Base-by-base conservation (phyloP, 2,888 invertebrate genomes). In the Pseudeuparius sepicola region DNA sequence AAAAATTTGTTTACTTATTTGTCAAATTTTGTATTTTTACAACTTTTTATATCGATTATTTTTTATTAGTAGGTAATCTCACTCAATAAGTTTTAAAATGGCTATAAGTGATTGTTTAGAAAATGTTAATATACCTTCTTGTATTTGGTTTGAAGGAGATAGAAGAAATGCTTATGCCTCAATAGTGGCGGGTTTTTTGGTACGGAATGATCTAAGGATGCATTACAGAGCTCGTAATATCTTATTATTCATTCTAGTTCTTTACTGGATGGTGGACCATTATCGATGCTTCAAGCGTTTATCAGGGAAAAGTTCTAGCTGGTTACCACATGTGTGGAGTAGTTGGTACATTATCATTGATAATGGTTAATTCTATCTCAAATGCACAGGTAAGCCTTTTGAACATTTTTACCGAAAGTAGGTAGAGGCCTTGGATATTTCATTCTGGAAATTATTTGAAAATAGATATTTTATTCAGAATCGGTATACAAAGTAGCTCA, bases 181-280 rank as follows among this genome's bases (percentile, higher is more conserved):
- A 2, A 76, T 94, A 50, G 60, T 81, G 25, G 75, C 96, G 41
- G 94, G 94, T 46, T 66, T 83, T 46, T 65, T 97, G 75, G 94
- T 94, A 68, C n/a, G n/a, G n/a, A n/a, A n/a, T n/a, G n/a, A n/a
- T n/a, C n/a, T n/a, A n/a, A n/a, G n/a, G n/a, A n/a, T n/a, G n/a
- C n/a, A n/a, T n/a, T n/a, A n/a, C n/a, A n/a, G n/a, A n/a, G n/a
- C n/a, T 34, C 20, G 10, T 25, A 7, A 6, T 23, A 6, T 29
- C 39, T 42, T 43, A 41, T 44, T 63, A 6, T 30, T 23, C 18
- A n/a, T 35, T 65, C 32, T 56, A 93, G 92, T 97, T 97, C 66
- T 94, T 92, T 54, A 66, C 78, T 49, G 97, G 94, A 31, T 97
- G 97, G 96, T 98, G 97, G 98, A 78, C 93, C 42, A 81, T 94